Conservation (phyloP, 2,797 vertebrate species). For the Epinephelus awoara region DNA sequence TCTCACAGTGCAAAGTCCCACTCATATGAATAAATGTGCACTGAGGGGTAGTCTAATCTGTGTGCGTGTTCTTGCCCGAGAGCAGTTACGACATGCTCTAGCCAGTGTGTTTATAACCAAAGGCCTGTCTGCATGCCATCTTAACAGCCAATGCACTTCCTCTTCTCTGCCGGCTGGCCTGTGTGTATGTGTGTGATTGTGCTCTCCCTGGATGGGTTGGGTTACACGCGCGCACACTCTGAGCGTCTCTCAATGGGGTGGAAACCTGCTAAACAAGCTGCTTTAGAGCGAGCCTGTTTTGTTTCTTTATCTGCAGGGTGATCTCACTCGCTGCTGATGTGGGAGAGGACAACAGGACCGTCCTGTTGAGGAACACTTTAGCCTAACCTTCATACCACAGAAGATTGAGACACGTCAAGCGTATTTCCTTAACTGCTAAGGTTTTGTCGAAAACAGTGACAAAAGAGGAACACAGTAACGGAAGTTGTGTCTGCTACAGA, state of each 20-base stretch:
- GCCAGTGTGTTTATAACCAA: slow-evolving; percentile 41
- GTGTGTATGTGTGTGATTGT: slow-evolving; percentile 29
- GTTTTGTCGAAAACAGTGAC: slow-evolving; percentile 14
- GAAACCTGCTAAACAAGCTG: slow-evolving; percentile 83
- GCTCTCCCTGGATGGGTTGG: slow-evolving; percentile 58
- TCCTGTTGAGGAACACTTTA: slow-evolving; percentile 34
- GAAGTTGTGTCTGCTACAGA: slow-evolving; percentile 58
- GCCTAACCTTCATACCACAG: slow-evolving; percentile 25
- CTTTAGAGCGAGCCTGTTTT: slow-evolving; percentile 67
- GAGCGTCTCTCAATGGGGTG: slow-evolving; percentile 41
- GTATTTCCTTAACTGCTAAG: slow-evolving; percentile 29
- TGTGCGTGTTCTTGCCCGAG: slow-evolving; percentile 28
- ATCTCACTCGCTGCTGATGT: slow-evolving; percentile 62
- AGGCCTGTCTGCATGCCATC: slow-evolving; percentile 42
- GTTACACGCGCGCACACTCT: slow-evolving; percentile 35
- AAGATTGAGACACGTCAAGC: neutral
- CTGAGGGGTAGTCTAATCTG: slow-evolving; percentile 27
- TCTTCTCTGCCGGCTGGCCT: slow-evolving; percentile 14
- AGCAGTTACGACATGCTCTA: slow-evolving; percentile 51
- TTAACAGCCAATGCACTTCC: slow-evolving; percentile 33
- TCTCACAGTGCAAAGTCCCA: slow-evolving; percentile 39
- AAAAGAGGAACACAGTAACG: slow-evolving; percentile 63
- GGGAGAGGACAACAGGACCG: slow-evolving; percentile 57
- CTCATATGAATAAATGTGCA: slow-evolving; percentile 52
- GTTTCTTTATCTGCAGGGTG: slow-evolving; percentile 60